Base-by-base conservation (phyloP, 30 jellyfish, hydroid and myxozoan genomes). In the Chironex yamaguchii region DNA sequence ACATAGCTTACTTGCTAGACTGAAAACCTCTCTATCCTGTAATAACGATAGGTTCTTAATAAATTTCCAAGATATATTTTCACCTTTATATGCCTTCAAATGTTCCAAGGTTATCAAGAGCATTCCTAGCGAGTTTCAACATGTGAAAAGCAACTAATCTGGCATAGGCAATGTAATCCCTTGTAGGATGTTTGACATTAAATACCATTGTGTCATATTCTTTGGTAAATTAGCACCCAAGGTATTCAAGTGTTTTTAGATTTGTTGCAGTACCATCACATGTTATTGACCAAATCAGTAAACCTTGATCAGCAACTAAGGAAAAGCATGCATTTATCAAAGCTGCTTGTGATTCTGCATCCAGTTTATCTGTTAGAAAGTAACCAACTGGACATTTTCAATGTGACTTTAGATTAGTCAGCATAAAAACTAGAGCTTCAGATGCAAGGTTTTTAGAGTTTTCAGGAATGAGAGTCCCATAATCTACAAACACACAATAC, bases 341-440 rank as follows among this genome's bases (percentile, higher is more conserved):
- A 12, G 70, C 12, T 1, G 77, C 71, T 12, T 28, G 92, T 12
- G 48, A 24, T 49, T 36, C 86, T 14, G 77, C 52, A 82, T 66
- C 70, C 29, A 30, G 2, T 28, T 82, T 82, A 30, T 68, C 34
- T 17, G 62, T 68, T 3, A 67, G 36, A 31, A 82, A 82, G 48
- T 82, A 67, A 6, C 79, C 88, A 48, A 68, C 64, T 26, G 79
- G 67, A 74, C 67, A 63, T 51, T 64, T 62, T 76, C 91, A 81
- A 12, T 29, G 53, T 24, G 21, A 26, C 48, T 50, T 26, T 9
- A 81, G 65, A 25, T 76, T 74, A 66, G 23, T 30, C 13, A 66
- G 76, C 52, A 82, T 28, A 35, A 78, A 49, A 21, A 63, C 67
- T 9, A 78, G 30, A 0, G 85, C 90, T 52, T 78, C 82, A 14